These are phyloP conservation scores for Sphyrna mokarran DNA, from an alignment of 2,113 vertebrate genomes.

Conservation along the genomic window DNA sequence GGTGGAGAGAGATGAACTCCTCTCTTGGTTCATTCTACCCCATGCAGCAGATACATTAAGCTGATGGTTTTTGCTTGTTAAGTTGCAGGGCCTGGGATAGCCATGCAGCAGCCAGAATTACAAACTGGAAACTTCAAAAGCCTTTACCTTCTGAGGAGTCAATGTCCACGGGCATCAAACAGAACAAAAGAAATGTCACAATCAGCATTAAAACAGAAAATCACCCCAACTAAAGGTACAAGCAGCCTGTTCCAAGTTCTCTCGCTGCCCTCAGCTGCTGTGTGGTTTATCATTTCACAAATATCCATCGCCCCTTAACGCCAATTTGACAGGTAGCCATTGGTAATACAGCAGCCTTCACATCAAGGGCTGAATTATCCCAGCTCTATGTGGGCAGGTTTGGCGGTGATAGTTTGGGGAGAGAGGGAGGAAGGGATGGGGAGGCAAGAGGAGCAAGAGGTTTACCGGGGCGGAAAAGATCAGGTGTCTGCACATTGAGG, in stretches of 20 bases:
- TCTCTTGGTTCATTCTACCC: background rate
- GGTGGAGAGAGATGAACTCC: background rate
- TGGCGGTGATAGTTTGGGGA: background rate
- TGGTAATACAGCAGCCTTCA: background rate
- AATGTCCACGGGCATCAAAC: background rate
- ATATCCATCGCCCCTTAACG: background rate
- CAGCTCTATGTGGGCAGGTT: no score
- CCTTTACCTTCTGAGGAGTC: conserved; percentile 33
- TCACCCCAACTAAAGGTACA: background rate
- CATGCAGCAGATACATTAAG: background rate
- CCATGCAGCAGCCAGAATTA: background rate
- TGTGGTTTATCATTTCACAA: background rate
- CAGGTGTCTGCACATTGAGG: no score
- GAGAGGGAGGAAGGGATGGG: no score
- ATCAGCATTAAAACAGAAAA: background rate
- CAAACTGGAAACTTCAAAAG: background rate
- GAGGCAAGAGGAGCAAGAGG: no score
- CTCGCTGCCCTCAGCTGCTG: background rate
- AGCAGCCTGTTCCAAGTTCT: background rate
- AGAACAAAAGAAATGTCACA: background rate
- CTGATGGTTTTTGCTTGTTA: background rate
- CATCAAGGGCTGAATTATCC: background rate
- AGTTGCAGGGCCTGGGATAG: no score
- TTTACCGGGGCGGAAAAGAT: no score
- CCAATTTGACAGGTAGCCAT: background rate